Evolutionary conservation across 2,797 vertebrate genomes (phyloP).

Genomic region (Hippoglossus hippoglossus): DNA sequence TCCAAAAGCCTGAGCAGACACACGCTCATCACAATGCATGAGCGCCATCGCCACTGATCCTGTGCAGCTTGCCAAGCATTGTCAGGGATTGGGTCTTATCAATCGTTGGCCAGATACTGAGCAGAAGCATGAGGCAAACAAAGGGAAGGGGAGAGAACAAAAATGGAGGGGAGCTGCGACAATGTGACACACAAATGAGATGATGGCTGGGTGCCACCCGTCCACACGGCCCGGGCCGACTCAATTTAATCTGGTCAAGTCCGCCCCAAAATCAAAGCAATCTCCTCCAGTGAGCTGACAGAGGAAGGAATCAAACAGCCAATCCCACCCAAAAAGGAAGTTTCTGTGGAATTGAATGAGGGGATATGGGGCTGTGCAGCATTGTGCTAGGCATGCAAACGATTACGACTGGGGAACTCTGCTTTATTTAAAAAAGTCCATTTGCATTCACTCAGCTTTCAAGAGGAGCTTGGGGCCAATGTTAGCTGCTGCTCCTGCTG

Average conservation of each 20-base stretch:
- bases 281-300: constrained; percentile 61
- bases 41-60: constrained; percentile 60
- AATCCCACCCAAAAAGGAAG: constrained; percentile 63
- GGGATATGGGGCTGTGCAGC: constrained; percentile 47
- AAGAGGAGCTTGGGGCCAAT: constrained; percentile 57
- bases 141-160: constrained; percentile 67
- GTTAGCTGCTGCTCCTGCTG: constrained; percentile 62
- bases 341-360: constrained; percentile 58
- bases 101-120: constrained; percentile 85
- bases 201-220: constrained; percentile 71
- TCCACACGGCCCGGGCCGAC: constrained; percentile 49
- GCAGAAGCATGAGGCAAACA: constrained; percentile 76
- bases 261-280: constrained; percentile 70
- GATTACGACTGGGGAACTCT: constrained; percentile 57
- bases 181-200: constrained; percentile 78
- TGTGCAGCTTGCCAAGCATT: constrained; percentile 72
- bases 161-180: constrained; percentile 72
- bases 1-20: constrained; percentile 61
- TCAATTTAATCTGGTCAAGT: constrained; percentile 78
- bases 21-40: constrained; percentile 58
- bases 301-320: constrained; percentile 56
- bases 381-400: constrained; percentile 57
- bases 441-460: constrained; percentile 70
- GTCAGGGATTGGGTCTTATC: constrained; percentile 86
- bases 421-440: constrained; percentile 63